Percentiles rank a stretch among this genome's conserved stretches.
Conservation (phyloP, 1,140 invertebrate species). For the Mycetomoellerius zeteki region DNA sequence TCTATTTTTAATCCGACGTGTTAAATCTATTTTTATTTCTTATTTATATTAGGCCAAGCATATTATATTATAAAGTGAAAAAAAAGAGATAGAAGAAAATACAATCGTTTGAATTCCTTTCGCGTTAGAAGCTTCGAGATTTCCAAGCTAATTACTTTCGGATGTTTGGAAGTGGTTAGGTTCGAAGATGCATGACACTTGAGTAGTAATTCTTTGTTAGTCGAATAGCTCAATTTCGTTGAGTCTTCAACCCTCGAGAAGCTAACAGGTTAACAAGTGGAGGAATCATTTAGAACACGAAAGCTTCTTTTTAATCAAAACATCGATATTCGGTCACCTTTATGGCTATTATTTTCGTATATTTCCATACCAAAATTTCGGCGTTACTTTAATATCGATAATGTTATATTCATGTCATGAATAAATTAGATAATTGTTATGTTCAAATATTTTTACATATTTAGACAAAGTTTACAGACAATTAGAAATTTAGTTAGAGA, state of each 20-base stretch:
- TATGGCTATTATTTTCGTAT: neutral
- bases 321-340: neutral
- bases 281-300: conserved; percentile 18
- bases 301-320: conserved; percentile 34
- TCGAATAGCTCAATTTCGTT: conserved; percentile 39
- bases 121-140: neutral
- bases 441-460: neutral
- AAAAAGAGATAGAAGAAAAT: neutral
- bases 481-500: neutral
- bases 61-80: neutral
- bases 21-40: neutral
- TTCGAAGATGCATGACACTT: conserved; percentile 1
- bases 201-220: conserved; percentile 33
- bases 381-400: neutral
- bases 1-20: neutral
- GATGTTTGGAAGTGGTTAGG: conserved; percentile 11
- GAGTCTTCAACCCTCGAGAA: conserved; percentile 21
- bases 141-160: neutral
- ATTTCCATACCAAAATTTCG: neutral
- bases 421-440: neutral
- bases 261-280: conserved; percentile 36
- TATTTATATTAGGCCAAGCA: neutral
- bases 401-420: neutral
- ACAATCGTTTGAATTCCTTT: neutral
- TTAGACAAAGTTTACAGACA: neutral